Percentiles rank a stretch among this genome's conserved stretches.
These are phyloP conservation scores for Apocheima hispidaria DNA, from an alignment of 2,888 invertebrate species.

Conservation along the genomic window DNA sequence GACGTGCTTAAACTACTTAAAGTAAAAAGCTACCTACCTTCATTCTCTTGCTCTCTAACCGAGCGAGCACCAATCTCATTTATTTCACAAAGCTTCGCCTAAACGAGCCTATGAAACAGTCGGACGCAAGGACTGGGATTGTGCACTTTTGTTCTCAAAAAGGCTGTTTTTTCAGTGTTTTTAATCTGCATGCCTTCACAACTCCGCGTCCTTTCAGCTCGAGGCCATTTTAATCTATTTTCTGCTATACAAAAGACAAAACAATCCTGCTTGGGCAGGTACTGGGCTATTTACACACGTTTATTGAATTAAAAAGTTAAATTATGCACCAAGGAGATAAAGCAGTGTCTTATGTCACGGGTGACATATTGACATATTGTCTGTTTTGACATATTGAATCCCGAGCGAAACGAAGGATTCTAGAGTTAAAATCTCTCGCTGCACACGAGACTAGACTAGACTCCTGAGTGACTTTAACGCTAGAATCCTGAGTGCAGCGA, in stretches of 20 bases:
- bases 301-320: constrained; percentile 6
- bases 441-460: no score
- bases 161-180: constrained; percentile 67
- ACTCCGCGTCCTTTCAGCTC: constrained; percentile 66
- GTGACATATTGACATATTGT: no score
- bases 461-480: no score
- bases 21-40: neutral
- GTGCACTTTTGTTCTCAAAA: constrained; percentile 63
- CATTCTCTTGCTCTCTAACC: neutral
- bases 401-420: no score
- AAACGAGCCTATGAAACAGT: constrained; percentile 27
- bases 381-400: no score
- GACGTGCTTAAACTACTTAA: neutral
- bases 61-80: constrained; percentile 14
- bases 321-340: no score
- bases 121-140: constrained; percentile 43
- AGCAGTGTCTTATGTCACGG: no score
- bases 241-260: constrained; percentile 18
- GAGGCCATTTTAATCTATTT: constrained; percentile 81
- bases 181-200: constrained; percentile 80
- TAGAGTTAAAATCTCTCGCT: no score
- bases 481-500: no score
- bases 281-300: neutral
- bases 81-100: constrained; percentile 25
- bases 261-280: constrained; percentile 13